A percentile compares a stretch with the other conserved stretches of the same genome.
Evolutionary conservation across 2,888 invertebrate species (phyloP).

Genomic region (Drosophila mimica): DNA sequence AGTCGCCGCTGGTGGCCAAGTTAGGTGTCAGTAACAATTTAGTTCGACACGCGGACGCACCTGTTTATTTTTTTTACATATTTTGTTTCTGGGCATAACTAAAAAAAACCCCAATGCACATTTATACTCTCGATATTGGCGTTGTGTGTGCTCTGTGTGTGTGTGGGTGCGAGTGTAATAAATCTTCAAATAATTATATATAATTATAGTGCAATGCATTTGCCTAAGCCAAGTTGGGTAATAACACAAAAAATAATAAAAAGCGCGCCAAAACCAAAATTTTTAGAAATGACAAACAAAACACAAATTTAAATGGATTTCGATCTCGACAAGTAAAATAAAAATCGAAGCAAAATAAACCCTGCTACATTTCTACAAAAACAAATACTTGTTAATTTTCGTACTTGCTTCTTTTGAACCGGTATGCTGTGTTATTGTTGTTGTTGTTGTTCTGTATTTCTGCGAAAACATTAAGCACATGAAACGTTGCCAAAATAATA

Average conservation of each 20-base stretch:
- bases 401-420: conserved; percentile 15
- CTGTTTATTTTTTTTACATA: conserved; percentile 62
- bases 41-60: conserved; percentile 81
- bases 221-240: conserved; percentile 7
- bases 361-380: background rate
- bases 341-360: background rate
- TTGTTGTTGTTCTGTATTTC: conserved; percentile 8
- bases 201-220: conserved; percentile 13
- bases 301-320: background rate
- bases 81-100: conserved; percentile 49
- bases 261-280: conserved; percentile 20
- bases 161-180: conserved; percentile 18
- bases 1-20: conserved; percentile 77
- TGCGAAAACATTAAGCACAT: conserved; percentile 11
- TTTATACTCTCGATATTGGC: conserved; percentile 6
- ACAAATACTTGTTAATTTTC: conserved; percentile 6
- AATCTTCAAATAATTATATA: conserved; percentile 14
- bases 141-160: conserved; percentile 12
- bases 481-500: conserved; percentile 28
- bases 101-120: conserved; percentile 24
- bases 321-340: conserved; percentile 3
- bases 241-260: background rate
- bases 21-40: conserved; percentile 85
- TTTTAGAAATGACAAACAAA: conserved; percentile 10
- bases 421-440: conserved; percentile 5